Percentiles rank a stretch among this genome's conserved stretches.
These are phyloP conservation scores for Caradrina clavipalpis DNA, from an alignment of 2,888 invertebrate species.

Conservation along the genomic window DNA sequence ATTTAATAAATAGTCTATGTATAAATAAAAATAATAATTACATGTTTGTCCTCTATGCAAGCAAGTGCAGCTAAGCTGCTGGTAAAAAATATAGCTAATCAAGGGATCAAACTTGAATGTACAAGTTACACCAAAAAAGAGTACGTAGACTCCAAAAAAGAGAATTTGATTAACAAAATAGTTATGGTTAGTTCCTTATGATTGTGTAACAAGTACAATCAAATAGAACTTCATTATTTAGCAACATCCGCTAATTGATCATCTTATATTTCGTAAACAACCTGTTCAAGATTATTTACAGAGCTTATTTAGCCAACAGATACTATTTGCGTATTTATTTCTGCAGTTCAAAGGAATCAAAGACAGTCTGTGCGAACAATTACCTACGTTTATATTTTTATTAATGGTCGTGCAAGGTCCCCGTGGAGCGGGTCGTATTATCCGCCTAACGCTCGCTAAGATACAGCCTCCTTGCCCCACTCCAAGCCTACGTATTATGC, in stretches of 20 bases:
- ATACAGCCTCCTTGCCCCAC: conserved; percentile 61
- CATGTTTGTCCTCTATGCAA: no score
- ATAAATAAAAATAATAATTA: no score
- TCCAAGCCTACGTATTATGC: conserved; percentile 75
- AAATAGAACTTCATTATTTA: conserved; percentile 62
- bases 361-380: conserved; percentile 43
- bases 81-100: background rate
- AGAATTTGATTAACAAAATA: conserved; percentile 19
- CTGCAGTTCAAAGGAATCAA: conserved; percentile 41
- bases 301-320: conserved; percentile 17
- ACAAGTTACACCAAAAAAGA: background rate
- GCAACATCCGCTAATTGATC: conserved; percentile 70
- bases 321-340: conserved; percentile 42
- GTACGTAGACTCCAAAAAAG: background rate
- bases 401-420: conserved; percentile 63
- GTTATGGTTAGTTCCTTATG: conserved; percentile 8
- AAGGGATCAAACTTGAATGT: background rate
- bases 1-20: no score
- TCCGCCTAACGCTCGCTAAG: conserved; percentile 61
- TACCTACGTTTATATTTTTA: conserved; percentile 63
- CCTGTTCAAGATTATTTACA: conserved; percentile 39
- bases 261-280: conserved; percentile 75
- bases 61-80: no score
- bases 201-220: conserved; percentile 4
- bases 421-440: conserved; percentile 61